Percentiles rank a stretch among this genome's conserved stretches.
phyloP scores from a whole-genome alignment of 2,888 invertebrate genomes.

The Aquatica leii region DNA sequence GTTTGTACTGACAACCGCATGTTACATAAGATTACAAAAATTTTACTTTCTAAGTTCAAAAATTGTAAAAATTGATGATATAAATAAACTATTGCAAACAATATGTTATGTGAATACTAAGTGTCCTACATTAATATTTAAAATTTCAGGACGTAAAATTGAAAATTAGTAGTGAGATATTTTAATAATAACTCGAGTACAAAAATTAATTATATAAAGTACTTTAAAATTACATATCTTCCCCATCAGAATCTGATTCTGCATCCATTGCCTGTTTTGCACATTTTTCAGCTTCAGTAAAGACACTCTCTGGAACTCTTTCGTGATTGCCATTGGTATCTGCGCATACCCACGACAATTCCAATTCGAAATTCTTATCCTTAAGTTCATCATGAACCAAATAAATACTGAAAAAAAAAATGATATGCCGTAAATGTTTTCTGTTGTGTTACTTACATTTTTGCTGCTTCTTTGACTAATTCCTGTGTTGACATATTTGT shows the following conservation, averaged over 20 bases:
- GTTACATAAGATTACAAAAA: too few species aligned
- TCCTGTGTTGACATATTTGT: conserved; percentile 85
- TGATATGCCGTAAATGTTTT: conserved; percentile 5
- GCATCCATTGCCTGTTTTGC: conserved; percentile 91
- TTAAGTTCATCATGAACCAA: conserved; percentile 93
- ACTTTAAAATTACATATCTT: conserved; percentile 67
- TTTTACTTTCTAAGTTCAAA: too few species aligned
- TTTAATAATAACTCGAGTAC: neutral
- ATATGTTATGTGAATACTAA: too few species aligned
- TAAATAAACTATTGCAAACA: too few species aligned
- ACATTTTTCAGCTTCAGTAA: conserved; percentile 84
- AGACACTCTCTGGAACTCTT: conserved; percentile 78
- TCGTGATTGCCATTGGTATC: conserved; percentile 82
- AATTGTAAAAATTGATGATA: too few species aligned
- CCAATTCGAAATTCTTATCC: conserved; percentile 94
- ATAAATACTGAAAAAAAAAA: conserved; percentile 71
- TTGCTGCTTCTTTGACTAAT: conserved; percentile 92
- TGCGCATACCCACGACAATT: conserved; percentile 93
- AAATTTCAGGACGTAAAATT: too few species aligned
- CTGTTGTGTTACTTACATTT: conserved; percentile 71
- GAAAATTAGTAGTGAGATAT: too few species aligned
- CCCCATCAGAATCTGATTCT: conserved; percentile 85
- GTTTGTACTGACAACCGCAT: too few species aligned
- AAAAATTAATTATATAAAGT: neutral
- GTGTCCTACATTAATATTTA: too few species aligned